Evolutionary conservation across 1,140 invertebrate genomes (phyloP).

Genomic region (Nixonia krombeini): DNA sequence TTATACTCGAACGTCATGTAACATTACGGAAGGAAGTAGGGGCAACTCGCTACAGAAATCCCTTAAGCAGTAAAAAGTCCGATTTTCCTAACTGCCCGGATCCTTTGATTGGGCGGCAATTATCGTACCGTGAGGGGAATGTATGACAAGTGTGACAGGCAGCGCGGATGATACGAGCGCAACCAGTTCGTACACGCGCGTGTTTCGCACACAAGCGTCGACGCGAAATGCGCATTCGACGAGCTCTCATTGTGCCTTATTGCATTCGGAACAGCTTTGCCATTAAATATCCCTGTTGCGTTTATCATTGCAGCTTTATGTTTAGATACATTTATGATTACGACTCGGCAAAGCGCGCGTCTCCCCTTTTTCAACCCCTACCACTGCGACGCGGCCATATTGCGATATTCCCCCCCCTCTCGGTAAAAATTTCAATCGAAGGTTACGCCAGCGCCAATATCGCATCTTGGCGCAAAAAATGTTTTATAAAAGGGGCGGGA

Average conservation of each 20-base stretch:
- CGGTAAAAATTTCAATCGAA: too few species aligned
- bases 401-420: too few species aligned
- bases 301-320: constrained; percentile 55
- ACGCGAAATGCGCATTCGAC: constrained; percentile 13
- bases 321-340: constrained; percentile 49
- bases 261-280: constrained; percentile 43
- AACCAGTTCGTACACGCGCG: constrained; percentile 18
- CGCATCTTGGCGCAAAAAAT: too few species aligned
- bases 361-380: not conserved
- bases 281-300: constrained; percentile 53
- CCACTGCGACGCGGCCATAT: too few species aligned
- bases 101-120: too few species aligned
- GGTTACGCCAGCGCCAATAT: too few species aligned
- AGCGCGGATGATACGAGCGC: constrained; percentile 16
- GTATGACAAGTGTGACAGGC: constrained; percentile 13
- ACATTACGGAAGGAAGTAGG: too few species aligned
- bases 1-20: too few species aligned
- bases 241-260: constrained; percentile 36
- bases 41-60: too few species aligned
- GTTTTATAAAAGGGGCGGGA: too few species aligned
- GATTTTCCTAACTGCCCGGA: too few species aligned
- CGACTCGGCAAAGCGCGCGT: constrained; percentile 6
- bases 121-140: constrained; percentile 23
- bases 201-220: not conserved
- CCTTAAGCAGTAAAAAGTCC: too few species aligned